Base-by-base conservation (phyloP, 2,113 vertebrate species). In the Perognathus longimembris region DNA sequence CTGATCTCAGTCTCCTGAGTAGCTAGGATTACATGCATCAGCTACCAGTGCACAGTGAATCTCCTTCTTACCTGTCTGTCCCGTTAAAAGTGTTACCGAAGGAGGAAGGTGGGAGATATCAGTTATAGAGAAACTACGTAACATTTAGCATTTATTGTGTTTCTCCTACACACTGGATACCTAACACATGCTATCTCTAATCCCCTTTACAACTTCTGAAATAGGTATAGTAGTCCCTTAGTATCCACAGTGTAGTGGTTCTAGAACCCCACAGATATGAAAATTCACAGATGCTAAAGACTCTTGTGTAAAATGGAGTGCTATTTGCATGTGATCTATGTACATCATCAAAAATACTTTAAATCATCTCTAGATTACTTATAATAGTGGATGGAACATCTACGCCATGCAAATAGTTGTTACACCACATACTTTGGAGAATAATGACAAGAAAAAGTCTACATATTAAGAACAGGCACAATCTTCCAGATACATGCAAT, bases 81-180 rank as follows among this genome's bases (percentile, higher is more conserved):
- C 26, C 7, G 30, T 90, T 20, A 22, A 38, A 21, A 61, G 42
- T 34, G 42, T 77, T 74, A 42, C 66, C 81, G 57, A 90, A 93
- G 17, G 79, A 85, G 36, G 20, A 54, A 90, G n/a, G 24, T 6
- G 4, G 50, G 45, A 73, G 50, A 67, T 6, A 36, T 7, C 61
- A 75, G 70, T 66, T 76, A 32, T 20, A 20, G 26, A 77, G 73
- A 67, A 1, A 4, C 54, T 32, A 77, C 45, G 6, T 80, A 87
- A 80, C 21, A 54, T 54, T 89, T 11, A 71, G 36, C 57, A 85
- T 40, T 69, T 22, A 66, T 67, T 87, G 45, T 73, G 26, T 74
- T 89, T 75, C 69, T 93, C 45, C 10, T 45, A 40, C 38, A 85
- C 85, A 57, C 21, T 28, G 83, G 54, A 75, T 59, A 80, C 79